Base-by-base conservation (phyloP, 2,797 vertebrate species). In the Distichodus sexfasciatus region DNA sequence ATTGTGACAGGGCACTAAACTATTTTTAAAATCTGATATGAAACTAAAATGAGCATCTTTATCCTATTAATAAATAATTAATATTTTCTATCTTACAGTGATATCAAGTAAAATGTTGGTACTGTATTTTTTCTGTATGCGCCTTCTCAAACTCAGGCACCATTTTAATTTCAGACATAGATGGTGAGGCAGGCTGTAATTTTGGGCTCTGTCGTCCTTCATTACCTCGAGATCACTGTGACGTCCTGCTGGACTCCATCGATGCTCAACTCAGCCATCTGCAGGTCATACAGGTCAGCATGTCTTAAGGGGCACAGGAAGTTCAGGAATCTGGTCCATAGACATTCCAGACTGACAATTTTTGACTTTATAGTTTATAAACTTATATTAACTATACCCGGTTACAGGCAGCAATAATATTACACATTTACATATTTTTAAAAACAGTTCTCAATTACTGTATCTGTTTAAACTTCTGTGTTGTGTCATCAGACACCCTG, bases 251-350 rank as follows among this genome's bases (percentile, higher is more conserved):
- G 9, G 87, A 90, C 4, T 64, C 85, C 0, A 77, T 90, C 0
- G 91, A 87, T 59, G 78, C 77, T 48, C 77, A 70, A 60, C 87
- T 90, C 1, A 77, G 69, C 43, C 82, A 77, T 53, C 78, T 91
- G 59, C 88, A 90, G 87, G 91, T 92, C 44, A 64, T 74, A 29
- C 6, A 33, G n/a, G n/a, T n/a, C n/a, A 19, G 35, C 69, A 38
- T 3, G 17, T 11, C 12, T 14, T 12, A 26, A 8, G 9, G 2
- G 40, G 33, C n/a, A n/a, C n/a, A 6, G 15, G 43, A 44, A 6
- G 6, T 17, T 11, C 4, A 4, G 2, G n/a, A 19, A 19, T 6
- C 24, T 8, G 5, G n/a, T n/a, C n/a, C 2, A 38, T 23, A 7
- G 35, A 19, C n/a, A 4, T 9, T 48, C n/a, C n/a, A 23, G 2